Evolutionary conservation across 64 coral and sea anemone genomes (phyloP), one percentile per base, ranked within the genome.

Genomic region (Pocillopora verrucosa): DNA sequence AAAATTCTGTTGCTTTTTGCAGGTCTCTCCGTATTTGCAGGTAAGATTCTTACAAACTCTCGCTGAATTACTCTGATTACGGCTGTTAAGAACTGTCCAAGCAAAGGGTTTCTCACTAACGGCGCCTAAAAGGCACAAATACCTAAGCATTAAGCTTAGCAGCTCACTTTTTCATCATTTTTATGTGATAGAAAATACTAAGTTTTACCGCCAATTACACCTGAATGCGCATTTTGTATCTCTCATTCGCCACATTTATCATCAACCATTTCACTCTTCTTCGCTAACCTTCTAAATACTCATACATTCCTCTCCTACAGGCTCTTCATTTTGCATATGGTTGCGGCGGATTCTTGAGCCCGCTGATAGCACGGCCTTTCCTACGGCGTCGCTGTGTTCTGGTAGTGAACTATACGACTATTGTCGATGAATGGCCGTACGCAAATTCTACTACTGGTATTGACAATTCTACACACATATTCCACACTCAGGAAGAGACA

Each of bases 391-490:
- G 90, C 20, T 96, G 94, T 62, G 94, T 93, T n/a, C 41, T 92
- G 15, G 90, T 96, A 10, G 82, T 96, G 3, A 96, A 96, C 36
- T 96, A 96, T 56, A 96, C 94, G 1, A 96, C 94, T 30, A 93
- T 96, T 24, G 86, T 93, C 11, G 94, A 96, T 77, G 91, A 96
- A 60, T 96, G 94, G 94, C 94, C 94, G 1, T 96, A 96, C 35
- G 94, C 94, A 0, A 96, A 96, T 24, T 84, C 91, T 20, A 84
- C 94, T 0, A 74, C 65, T 13, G 70, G 89, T 30, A 62, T 93
- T 11, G 94, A 96, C 22, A 96, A 96, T 67, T 93, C 94, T 12
- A 93, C 94, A 9, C 72, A 84, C 51, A 91, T 96, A 26, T 92
- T 90, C 59, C 93, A 90, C 63, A 86, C 84, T 15, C 94, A 96